A percentile compares a stretch with the other conserved stretches of the same genome.
Conservation (phyloP, 37 sponge, comb jelly and placozoan genomes). For the Hormiphora californensis region DNA sequence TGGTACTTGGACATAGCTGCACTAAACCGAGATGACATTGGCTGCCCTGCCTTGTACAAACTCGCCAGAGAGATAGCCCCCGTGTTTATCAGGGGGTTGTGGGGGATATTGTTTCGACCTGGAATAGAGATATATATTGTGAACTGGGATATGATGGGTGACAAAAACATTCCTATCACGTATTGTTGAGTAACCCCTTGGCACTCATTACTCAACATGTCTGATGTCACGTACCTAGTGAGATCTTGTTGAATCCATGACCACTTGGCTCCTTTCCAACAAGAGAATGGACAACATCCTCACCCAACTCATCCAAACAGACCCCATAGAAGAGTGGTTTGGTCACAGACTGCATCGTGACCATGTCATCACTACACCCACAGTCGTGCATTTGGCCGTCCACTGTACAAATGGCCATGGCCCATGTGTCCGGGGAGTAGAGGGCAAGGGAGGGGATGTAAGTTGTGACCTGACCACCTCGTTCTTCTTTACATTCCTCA, state of each 20-base stretch:
- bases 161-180: no score
- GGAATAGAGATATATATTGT: no score
- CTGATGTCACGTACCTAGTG: no score
- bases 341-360: not conserved
- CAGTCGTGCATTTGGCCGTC: not conserved
- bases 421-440: not conserved
- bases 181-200: no score
- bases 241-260: conserved; percentile 11
- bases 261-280: conserved; percentile 12
- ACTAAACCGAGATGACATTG: not conserved
- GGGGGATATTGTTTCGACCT: not conserved
- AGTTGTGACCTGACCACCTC: not conserved
- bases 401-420: not conserved
- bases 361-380: not conserved
- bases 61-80: not conserved
- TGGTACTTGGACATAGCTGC: not conserved
- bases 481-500: not conserved
- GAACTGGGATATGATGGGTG: no score
- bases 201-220: no score
- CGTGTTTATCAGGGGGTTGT: conserved; percentile 6
- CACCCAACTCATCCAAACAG: conserved; percentile 13
- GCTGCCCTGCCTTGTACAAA: not conserved
- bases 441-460: conserved; percentile 3
- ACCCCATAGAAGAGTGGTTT: conserved; percentile 1
- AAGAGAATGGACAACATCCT: not conserved